Percentiles rank a stretch among this genome's conserved stretches.
Evolutionary conservation across 2,888 invertebrate genomes (phyloP).

Genomic region (Brenthis hecate): DNA sequence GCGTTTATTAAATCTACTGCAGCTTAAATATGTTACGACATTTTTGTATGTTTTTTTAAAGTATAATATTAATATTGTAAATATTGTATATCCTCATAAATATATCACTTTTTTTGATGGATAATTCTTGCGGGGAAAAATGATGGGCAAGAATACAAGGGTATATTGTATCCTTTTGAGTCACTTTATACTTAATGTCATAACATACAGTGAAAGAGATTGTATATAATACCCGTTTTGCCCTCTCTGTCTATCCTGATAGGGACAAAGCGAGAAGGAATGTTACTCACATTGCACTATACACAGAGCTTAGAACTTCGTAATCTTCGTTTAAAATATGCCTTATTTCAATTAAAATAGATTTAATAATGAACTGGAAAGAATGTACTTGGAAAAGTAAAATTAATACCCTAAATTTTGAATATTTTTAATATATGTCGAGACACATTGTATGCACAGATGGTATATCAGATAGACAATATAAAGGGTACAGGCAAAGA

Average conservation of each 20-base stretch:
- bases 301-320: too few species aligned
- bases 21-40: constrained; percentile 3
- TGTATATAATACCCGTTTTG: not conserved
- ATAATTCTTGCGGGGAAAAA: not conserved
- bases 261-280: constrained; percentile 7
- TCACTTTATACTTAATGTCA: not conserved
- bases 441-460: constrained; percentile 4
- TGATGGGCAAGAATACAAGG: not conserved
- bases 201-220: not conserved
- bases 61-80: constrained; percentile 14
- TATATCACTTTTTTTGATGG: not conserved
- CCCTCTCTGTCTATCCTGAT: constrained; percentile 16
- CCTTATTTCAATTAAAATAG: not conserved
- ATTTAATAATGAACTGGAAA: constrained; percentile 10
- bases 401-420: not conserved
- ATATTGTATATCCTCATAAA: constrained; percentile 10
- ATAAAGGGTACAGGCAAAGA: not conserved
- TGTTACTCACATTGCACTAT: too few species aligned
- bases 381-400: not conserved
- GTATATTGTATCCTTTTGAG: too few species aligned
- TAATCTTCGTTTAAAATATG: not conserved
- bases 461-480: constrained; percentile 4
- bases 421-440: constrained; percentile 3
- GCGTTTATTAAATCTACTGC: constrained; percentile 10
- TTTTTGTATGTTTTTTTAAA: constrained; percentile 8